These are phyloP conservation scores for Colletes gigas DNA, from an alignment of 1,140 invertebrate species.

Conservation along the genomic window DNA sequence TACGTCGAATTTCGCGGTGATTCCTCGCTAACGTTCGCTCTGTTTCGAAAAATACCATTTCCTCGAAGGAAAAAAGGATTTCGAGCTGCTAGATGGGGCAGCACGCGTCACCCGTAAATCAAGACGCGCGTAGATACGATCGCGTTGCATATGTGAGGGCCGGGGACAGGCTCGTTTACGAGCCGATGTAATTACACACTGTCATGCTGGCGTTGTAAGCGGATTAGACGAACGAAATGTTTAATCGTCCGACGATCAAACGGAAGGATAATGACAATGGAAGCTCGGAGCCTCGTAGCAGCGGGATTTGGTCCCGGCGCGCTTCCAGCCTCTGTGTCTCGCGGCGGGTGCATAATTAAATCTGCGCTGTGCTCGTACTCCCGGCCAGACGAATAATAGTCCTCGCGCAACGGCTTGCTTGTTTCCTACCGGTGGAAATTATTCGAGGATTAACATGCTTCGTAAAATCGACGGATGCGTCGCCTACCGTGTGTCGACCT, in stretches of 20 bases:
- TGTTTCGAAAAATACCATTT: too few relatives aligned
- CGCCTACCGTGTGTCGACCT: neutral
- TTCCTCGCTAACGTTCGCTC: too few relatives aligned
- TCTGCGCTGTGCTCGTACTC: slow-evolving; percentile 8
- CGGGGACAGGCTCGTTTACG: slow-evolving; percentile 22
- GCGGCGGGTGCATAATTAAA: slow-evolving; percentile 47
- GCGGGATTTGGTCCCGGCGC: slow-evolving; percentile 38
- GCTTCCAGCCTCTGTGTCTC: slow-evolving; percentile 24
- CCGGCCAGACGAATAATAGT: slow-evolving; percentile 20
- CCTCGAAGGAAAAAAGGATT: too few relatives aligned
- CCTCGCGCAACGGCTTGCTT: slow-evolving; percentile 17
- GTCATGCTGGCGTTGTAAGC: slow-evolving; percentile 42
- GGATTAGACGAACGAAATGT: slow-evolving; percentile 63
- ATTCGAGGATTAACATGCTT: slow-evolving; percentile 26
- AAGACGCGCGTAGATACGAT: slow-evolving; percentile 9
- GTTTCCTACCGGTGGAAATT: slow-evolving; percentile 26
- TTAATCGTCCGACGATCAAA: slow-evolving; percentile 60
- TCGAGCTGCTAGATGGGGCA: too few relatives aligned
- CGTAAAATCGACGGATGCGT: slow-evolving; percentile 16
- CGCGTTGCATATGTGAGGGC: slow-evolving; percentile 4
- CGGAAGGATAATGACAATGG: slow-evolving; percentile 59
- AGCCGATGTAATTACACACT: slow-evolving; percentile 51
- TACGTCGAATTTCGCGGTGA: too few relatives aligned
- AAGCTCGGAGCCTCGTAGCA: slow-evolving; percentile 34
- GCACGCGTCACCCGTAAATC: slow-evolving; percentile 2